Conservation (phyloP, 2,888 invertebrate species). For the Serripes groenlandicus region DNA sequence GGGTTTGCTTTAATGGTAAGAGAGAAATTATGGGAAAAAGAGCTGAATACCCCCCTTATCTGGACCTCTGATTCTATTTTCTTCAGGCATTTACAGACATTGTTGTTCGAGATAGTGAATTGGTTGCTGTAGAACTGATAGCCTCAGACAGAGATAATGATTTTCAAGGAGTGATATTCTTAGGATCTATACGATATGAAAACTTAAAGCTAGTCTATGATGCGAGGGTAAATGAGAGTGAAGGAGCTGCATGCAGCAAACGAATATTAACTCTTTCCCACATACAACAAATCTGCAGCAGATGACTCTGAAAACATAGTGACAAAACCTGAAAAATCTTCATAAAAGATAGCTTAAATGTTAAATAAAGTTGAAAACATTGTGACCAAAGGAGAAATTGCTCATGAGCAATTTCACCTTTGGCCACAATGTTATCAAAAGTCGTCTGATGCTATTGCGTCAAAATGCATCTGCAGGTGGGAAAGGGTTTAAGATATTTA, state of each 20-base stretch:
- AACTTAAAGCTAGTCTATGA: constrained; percentile 98
- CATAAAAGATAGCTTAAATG: neutral
- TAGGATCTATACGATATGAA: constrained; percentile 99
- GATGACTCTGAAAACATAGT: neutral
- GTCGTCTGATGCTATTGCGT: too few species aligned
- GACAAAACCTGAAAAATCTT: neutral
- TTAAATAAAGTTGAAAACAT: too few species aligned
- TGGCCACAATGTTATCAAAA: too few species aligned
- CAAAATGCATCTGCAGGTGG: too few species aligned
- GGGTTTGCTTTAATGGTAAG: too few species aligned
- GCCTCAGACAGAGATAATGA: constrained; percentile 95
- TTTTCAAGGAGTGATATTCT: constrained; percentile 97
- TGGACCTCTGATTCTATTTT: too few species aligned
- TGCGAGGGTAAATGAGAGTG: constrained; percentile 91
- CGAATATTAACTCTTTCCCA: too few species aligned
- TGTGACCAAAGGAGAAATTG: too few species aligned
- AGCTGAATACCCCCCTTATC: too few species aligned
- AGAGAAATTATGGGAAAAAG: too few species aligned
- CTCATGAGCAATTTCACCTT: too few species aligned
- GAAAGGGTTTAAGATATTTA: too few species aligned
- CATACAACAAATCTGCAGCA: neutral
- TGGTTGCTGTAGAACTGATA: constrained; percentile 99
- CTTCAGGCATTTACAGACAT: constrained; percentile 98
- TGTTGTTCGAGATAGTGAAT: constrained; percentile 98
- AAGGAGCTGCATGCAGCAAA: neutral